phyloP scores from a whole-genome alignment of 2,113 vertebrate genomes.

The Hyperoodon ampullatus region DNA sequence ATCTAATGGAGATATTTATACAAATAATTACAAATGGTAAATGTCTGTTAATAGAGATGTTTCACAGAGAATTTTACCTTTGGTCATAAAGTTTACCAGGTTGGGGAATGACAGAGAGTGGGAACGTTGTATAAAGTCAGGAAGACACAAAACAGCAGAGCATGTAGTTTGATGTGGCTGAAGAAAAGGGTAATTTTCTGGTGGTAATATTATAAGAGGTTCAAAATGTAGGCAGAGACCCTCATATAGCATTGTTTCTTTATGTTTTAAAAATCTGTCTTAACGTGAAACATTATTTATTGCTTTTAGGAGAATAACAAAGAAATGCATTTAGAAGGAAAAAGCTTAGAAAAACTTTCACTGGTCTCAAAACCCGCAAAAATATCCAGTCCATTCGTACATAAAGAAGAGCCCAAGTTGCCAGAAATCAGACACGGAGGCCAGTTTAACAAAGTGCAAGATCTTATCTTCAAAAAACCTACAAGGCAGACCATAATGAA shows the following conservation, averaged over 20 bases:
- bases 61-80: not conserved
- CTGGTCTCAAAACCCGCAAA: not conserved
- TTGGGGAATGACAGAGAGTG: not conserved
- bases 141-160: not conserved
- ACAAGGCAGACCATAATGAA: constrained; percentile 71
- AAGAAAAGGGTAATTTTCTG: not conserved
- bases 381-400: not conserved
- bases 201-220: not conserved
- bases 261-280: not conserved
- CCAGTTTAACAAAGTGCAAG: constrained; percentile 64
- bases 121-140: not conserved
- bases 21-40: not conserved
- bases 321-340: constrained; percentile 66
- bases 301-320: constrained; percentile 77
- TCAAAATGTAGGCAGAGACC: not conserved
- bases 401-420: not conserved
- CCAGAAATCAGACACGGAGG: not conserved
- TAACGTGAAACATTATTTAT: constrained; percentile 9
- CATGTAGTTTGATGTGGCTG: not conserved
- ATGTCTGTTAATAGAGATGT: not conserved
- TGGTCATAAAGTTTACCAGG: not conserved
- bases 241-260: not conserved
- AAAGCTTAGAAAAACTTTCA: constrained; percentile 57
- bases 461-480: constrained; percentile 57
- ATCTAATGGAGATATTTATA: not conserved